Base-by-base conservation (phyloP, 64 coral and sea anemone genomes). In the Montipora capricornis region DNA sequence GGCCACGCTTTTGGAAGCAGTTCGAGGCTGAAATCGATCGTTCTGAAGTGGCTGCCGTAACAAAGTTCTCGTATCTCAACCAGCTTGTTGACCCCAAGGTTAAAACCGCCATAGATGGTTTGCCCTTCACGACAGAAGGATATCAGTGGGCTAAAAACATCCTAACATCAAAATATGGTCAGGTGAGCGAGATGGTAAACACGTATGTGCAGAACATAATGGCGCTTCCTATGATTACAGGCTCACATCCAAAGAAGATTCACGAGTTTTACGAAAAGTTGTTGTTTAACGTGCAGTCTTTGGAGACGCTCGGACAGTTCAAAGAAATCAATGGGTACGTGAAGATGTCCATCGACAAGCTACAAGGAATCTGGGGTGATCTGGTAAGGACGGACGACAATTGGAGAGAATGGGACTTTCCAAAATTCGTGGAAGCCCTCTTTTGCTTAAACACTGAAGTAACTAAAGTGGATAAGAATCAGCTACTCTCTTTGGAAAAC, bases 271-370 rank as follows among this genome's bases (percentile, higher is more conserved):
- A 80, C 26, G 67, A 86, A 20, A 85, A 71, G 11, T 68, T 94
- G 52, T 26, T 57, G 15, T 89, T 80, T 19, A 94, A 94, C 53
- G 79, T 87, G 12, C 94, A 92, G n/a, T 87, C 77, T 4, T 80
- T 88, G 55, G 81, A 95, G 78, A 95, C 94, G 47, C 24, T 91
- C 29, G 82, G 94, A 11, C 87, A 88, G 37, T 37, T 95, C 50
- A 75, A 20, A 13, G 47, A 87, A 12, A 75, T 79, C 49, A 50
- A 49, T 75, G 84, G 82, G n/a, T 88, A 88, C 53, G 89, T 95
- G 68, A 70, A 84, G 19, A 80, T 84, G 20, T 73, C 86, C 48
- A 78, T 91, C 14, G 89, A 91, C 82, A 91, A 95, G 66, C 11
- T 95, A 62, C 47, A 37, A 81, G 94, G 94, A 20, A 95, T 95